Base-by-base conservation (phyloP, 92 coral and sea anemone genomes). In the Porites divaricata region DNA sequence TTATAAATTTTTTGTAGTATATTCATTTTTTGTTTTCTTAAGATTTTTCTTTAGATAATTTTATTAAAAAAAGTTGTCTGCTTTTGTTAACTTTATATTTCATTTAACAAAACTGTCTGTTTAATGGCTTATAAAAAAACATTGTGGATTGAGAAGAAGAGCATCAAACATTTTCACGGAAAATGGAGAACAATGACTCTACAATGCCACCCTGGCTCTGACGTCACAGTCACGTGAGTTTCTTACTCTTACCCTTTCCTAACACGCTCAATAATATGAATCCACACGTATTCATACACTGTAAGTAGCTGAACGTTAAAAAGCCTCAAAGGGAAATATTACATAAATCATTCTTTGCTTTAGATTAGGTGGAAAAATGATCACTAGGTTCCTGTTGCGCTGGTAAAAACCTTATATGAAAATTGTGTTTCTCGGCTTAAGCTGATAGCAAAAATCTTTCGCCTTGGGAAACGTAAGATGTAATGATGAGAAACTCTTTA, bases 171-270 rank as follows among this genome's bases (percentile, higher is more conserved):
- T 23, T 23, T 20, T 24, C 20, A 9, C 14, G 24, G 50, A 35
- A 3, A 4, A 35, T 35, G 45, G 45, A 35, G 5, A 35, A 35
- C 45, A 35, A 35, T 0, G 45, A 77, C 91, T 64, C 87, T 69
- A 83, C 85, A 61, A 35, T 67, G 88, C 88, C 88, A 84, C 81
- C 87, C 80, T 75, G 81, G 75, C 81, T 24, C 66, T 75, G 67
- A 75, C 88, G 69, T 64, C 61, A 64, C 23, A 65, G 56, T 65
- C 76, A 84, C 88, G 63, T 75, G 81, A 17, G 52, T 24, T 58
- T 25, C 70, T 24, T 14, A 63, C 50, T 11, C 59, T 11, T 54
- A 12, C 5, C 2, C 16, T 11, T 54, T 53, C 15, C 13, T 8
- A 53, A 54, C 59, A 54, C 59, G 59, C 59, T 11, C 59, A 35